Evolutionary conservation across 2,888 invertebrate species (phyloP).

Genomic region (Drosophila atripex): DNA sequence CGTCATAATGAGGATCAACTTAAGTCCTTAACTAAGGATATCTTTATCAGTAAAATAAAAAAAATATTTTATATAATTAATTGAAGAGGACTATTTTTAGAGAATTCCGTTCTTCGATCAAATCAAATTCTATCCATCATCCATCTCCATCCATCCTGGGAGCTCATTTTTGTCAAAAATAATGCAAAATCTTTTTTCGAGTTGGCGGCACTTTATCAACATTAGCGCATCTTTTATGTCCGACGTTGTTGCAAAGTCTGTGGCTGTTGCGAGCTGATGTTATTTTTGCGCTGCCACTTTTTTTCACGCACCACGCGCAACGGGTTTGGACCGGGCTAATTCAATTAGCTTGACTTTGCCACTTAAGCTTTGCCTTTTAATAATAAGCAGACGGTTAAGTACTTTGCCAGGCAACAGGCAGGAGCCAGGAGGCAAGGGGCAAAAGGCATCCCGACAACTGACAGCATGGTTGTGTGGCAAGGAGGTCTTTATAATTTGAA

Average conservation of each 20-base stretch:
- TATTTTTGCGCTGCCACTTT: conserved; percentile 58
- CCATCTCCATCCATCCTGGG: conserved; percentile 4
- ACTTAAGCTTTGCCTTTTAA: conserved; percentile 76
- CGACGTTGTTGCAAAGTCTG: conserved; percentile 13
- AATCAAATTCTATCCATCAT: conserved; percentile 3
- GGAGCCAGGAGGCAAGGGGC: neutral
- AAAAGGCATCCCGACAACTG: neutral
- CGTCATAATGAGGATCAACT: no score
- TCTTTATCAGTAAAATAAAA: no score
- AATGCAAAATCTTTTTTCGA: conserved; percentile 63
- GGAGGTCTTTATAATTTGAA: conserved; percentile 14
- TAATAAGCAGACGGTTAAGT: conserved; percentile 75
- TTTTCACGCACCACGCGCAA: conserved; percentile 69
- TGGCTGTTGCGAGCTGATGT: conserved; percentile 32
- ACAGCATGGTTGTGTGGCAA: neutral
- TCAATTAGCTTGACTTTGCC: conserved; percentile 78
- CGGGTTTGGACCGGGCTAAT: conserved; percentile 64
- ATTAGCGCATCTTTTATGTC: conserved; percentile 57
- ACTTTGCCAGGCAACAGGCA: conserved; percentile 57
- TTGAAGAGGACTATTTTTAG: neutral
- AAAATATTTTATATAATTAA: neutral
- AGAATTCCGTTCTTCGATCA: neutral
- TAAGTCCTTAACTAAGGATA: no score
- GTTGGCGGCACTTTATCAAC: conserved; percentile 64
- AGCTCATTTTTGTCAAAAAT: conserved; percentile 29